Conservation (phyloP, 1,140 invertebrate species). For the Brachionus paranguensis region DNA sequence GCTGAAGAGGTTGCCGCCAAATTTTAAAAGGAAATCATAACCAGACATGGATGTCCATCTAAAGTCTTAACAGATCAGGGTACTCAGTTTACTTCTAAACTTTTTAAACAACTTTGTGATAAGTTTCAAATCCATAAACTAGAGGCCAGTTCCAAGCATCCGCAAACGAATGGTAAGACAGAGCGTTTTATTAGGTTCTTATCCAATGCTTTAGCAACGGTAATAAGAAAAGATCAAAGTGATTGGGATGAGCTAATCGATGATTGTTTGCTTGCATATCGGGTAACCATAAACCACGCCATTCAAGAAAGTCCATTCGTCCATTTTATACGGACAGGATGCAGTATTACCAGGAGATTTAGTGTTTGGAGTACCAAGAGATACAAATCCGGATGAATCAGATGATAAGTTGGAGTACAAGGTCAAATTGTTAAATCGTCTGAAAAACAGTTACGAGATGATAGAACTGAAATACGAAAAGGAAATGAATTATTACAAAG, state of each 20-base stretch:
- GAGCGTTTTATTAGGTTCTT: not conserved
- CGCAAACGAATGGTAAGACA: conserved; percentile 43
- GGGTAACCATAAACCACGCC: too few species aligned
- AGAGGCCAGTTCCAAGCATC: conserved; percentile 43
- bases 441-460: too few species aligned
- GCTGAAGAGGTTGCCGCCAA: conserved; percentile 48
- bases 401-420: not conserved
- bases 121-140: conserved; percentile 40
- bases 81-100: too few species aligned
- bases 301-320: too few species aligned
- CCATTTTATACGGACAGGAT: too few species aligned
- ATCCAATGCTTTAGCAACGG: not conserved
- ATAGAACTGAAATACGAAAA: too few species aligned
- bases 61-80: too few species aligned
- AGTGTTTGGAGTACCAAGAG: not conserved
- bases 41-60: conserved; percentile 42
- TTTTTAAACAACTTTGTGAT: too few species aligned
- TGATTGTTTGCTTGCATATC: too few species aligned
- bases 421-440: not conserved
- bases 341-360: not conserved
- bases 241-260: not conserved
- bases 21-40: conserved; percentile 46
- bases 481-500: too few species aligned
- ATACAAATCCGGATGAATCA: not conserved
- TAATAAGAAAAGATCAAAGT: not conserved